phyloP scores from a whole-genome alignment of 2,888 invertebrate genomes.

The Platycheirus albimanus region DNA sequence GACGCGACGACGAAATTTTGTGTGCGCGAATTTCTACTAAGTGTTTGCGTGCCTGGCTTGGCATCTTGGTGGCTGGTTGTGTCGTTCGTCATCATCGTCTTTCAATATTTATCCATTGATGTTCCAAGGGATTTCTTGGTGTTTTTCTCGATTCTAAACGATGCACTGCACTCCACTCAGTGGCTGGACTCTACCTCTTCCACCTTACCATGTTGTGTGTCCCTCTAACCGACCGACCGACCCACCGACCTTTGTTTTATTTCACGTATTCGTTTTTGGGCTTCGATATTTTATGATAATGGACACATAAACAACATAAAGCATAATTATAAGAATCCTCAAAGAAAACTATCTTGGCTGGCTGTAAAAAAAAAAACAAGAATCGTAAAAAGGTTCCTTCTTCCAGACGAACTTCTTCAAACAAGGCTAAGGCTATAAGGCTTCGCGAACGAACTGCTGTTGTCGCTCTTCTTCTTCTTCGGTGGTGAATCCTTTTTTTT shows the following conservation, averaged over 20 bases:
- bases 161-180: conserved; percentile 34
- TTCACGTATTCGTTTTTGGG: conserved; percentile 55
- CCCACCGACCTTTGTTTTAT: conserved; percentile 55
- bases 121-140: conserved; percentile 39
- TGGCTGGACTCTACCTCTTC: conserved; percentile 5
- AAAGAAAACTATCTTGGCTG: conserved; percentile 43
- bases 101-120: conserved; percentile 63
- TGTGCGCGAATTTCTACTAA: conserved; percentile 57
- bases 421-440: too few relatives aligned
- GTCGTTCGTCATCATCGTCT: conserved; percentile 6
- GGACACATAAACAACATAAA: conserved; percentile 75
- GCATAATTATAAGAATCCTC: conserved; percentile 74
- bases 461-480: background rate
- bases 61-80: conserved; percentile 31
- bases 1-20: conserved; percentile 63
- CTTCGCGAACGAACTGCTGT: conserved; percentile 16
- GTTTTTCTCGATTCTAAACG: conserved; percentile 37
- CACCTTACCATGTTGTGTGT: conserved; percentile 13
- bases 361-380: conserved; percentile 4
- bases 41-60: conserved; percentile 48
- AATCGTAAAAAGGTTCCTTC: conserved; percentile 12
- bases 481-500: conserved; percentile 42
- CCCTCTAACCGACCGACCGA: too few relatives aligned
- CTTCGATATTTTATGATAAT: conserved; percentile 74
- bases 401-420: conserved; percentile 47